A percentile compares a stretch with the other conserved stretches of the same genome.
Conservation (phyloP, 1,140 invertebrate species). For the Bombus pascuorum region DNA sequence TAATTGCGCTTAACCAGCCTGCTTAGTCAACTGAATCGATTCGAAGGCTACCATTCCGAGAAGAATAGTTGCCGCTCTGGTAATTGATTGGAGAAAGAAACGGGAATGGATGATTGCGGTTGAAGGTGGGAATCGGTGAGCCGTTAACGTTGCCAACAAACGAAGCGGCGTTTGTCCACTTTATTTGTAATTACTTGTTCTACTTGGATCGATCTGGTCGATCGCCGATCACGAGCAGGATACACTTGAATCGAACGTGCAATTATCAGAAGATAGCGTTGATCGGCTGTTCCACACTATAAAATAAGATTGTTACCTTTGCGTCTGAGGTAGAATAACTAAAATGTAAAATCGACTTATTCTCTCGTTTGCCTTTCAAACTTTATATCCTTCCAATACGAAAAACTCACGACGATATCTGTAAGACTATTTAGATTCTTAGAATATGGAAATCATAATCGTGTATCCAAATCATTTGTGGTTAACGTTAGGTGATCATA, state of each 20-base stretch:
- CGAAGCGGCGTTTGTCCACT: not conserved
- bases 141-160: not conserved
- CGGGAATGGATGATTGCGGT: not conserved
- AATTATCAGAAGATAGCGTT: not conserved
- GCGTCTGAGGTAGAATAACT: not conserved
- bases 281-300: not conserved
- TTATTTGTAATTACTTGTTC: not conserved
- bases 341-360: not conserved
- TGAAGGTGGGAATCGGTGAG: not conserved
- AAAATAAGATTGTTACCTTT: not conserved
- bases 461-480: too few species aligned
- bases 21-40: not conserved
- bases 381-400: not conserved
- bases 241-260: not conserved
- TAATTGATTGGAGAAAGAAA: not conserved
- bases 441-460: not conserved
- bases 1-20: slow-evolving; percentile 26
- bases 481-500: not conserved
- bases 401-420: not conserved
- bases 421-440: not conserved
- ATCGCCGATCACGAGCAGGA: not conserved
- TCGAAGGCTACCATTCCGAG: slow-evolving; percentile 7
- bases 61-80: not conserved
- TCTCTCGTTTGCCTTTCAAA: not conserved
- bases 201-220: not conserved